Evolutionary conservation across 1,140 invertebrate species (phyloP).

Genomic region (Vanessa atalanta): DNA sequence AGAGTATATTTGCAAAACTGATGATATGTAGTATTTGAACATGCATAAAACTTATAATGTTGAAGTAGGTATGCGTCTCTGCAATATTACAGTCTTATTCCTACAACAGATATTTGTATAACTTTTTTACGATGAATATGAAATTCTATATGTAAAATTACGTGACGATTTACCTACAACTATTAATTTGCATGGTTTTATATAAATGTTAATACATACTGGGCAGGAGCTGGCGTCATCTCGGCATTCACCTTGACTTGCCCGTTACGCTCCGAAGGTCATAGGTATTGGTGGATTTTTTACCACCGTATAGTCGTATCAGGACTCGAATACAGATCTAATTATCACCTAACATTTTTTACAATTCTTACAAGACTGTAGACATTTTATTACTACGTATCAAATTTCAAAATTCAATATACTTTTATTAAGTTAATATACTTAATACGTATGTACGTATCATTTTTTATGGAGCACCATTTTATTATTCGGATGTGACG

Average conservation of each 20-base stretch:
- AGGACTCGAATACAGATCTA: slow-evolving; percentile 10
- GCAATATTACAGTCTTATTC: no score
- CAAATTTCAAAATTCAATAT: no score
- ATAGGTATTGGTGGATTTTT: slow-evolving; percentile 27
- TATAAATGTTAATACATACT: slow-evolving; percentile 1
- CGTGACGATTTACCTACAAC: neutral
- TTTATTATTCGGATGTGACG: no score
- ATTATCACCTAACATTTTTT: slow-evolving; percentile 7
- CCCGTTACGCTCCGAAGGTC: slow-evolving; percentile 54
- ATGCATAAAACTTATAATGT: no score
- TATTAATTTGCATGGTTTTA: neutral
- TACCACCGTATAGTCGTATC: neutral
- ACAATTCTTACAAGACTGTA: neutral
- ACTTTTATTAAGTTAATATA: no score
- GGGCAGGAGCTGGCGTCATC: slow-evolving; percentile 17
- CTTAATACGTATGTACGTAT: no score
- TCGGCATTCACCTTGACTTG: slow-evolving; percentile 49
- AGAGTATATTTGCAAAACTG: no score
- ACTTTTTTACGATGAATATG: neutral
- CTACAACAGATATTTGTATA: no score
- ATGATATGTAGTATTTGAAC: no score
- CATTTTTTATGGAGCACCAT: no score
- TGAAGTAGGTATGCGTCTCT: no score
- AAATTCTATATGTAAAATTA: neutral
- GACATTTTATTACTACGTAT: neutral